Conservation (phyloP, 35 echinoderm and acorn worm species). For the Acanthaster planci region DNA sequence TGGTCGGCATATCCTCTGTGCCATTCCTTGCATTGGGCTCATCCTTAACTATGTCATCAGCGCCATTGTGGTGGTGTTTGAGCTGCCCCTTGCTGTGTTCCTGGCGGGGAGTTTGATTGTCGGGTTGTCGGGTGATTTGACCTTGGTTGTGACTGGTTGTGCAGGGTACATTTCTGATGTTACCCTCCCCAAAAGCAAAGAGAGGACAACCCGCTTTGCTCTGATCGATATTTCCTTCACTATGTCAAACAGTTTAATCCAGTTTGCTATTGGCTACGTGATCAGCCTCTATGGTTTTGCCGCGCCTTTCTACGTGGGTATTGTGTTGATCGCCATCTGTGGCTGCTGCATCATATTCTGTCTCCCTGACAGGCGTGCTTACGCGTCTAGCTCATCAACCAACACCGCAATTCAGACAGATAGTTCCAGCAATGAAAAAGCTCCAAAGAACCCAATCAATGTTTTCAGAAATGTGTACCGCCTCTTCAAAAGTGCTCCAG, state of each 20-base stretch:
- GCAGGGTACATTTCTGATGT: constrained; percentile 15
- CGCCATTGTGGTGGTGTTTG: not conserved
- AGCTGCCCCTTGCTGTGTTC: not conserved
- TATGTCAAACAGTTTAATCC: not conserved
- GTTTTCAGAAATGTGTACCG: not conserved
- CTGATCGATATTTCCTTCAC: not conserved
- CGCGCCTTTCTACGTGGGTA: not conserved
- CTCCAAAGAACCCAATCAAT: not conserved
- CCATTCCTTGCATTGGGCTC: not conserved
- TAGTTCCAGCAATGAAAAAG: not conserved
- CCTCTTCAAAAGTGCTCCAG: not conserved
- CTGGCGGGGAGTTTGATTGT: not conserved
- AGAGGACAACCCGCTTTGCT: constrained; percentile 1
- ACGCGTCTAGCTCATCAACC: too few species aligned
- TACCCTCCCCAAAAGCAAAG: not conserved
- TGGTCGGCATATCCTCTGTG: not conserved
- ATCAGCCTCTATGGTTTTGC: constrained; percentile 3
- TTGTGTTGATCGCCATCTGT: not conserved
- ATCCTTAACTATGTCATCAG: not conserved
- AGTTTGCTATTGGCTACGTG: not conserved
- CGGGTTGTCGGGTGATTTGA: not conserved
- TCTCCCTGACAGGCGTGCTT: not conserved
- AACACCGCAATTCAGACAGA: not conserved
- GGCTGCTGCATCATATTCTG: not conserved
- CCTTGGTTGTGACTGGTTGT: not conserved